Conservation (phyloP, 2,113 vertebrate species). For the Plecotus auritus region DNA sequence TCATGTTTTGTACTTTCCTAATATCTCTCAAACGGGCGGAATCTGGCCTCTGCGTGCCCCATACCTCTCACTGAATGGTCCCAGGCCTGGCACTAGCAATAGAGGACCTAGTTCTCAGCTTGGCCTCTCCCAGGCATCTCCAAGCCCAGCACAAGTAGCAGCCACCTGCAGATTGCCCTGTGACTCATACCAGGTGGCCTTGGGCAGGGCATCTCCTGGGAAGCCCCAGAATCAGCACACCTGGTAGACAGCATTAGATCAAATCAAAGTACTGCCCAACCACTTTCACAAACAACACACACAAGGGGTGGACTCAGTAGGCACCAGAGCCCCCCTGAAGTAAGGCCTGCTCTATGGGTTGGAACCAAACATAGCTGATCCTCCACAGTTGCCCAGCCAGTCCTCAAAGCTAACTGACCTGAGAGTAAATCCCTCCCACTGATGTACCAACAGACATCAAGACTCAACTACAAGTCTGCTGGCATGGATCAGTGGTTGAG, state of each 20-base stretch:
- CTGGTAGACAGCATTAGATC: not conserved
- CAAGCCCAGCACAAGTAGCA: not conserved
- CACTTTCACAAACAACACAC: not conserved
- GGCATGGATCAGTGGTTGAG: too few relatives aligned
- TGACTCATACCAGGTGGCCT: not conserved
- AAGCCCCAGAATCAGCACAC: not conserved
- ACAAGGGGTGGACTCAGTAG: not conserved
- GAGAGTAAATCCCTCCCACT: not conserved
- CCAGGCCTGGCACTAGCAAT: not conserved
- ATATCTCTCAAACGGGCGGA: not conserved
- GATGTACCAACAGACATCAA: not conserved
- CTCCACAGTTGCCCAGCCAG: not conserved
- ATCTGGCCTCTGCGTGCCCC: not conserved
- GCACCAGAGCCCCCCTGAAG: not conserved
- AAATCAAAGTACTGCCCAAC: not conserved
- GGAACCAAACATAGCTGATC: not conserved
- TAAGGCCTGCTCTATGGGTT: not conserved
- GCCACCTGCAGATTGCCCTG: not conserved
- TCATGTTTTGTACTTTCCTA: not conserved
- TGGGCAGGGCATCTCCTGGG: not conserved
- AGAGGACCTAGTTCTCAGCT: not conserved
- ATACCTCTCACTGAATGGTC: not conserved
- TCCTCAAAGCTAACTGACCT: not conserved
- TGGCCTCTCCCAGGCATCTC: not conserved
- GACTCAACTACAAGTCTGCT: not conserved